Evolutionary conservation across 2,797 vertebrate species (phyloP).

Genomic region (Poecilia gillii): DNA sequence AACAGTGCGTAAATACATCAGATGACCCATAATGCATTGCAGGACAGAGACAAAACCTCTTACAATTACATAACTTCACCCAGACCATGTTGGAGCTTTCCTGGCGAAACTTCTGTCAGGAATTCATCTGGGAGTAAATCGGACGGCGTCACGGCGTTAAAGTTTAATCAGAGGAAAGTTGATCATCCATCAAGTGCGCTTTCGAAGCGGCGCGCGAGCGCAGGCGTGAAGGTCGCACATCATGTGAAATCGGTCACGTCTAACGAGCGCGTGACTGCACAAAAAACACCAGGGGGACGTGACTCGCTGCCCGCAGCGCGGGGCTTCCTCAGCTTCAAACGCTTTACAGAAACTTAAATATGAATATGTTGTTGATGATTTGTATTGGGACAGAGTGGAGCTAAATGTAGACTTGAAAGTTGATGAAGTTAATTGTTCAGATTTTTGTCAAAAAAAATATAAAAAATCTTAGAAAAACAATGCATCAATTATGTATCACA

Average conservation of each 20-base stretch:
- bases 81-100: slow-evolving; percentile 21
- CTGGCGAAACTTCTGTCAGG: slow-evolving; percentile 20
- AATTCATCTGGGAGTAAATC: slow-evolving; percentile 28
- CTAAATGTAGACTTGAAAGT: neutral
- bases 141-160: slow-evolving; percentile 37
- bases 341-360: no score
- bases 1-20: slow-evolving; percentile 41
- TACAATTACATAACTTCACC: slow-evolving; percentile 40
- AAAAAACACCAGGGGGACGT: slow-evolving; percentile 27
- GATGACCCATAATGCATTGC: slow-evolving; percentile 41
- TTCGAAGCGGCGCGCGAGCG: neutral
- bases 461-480: neutral
- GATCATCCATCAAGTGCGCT: slow-evolving; percentile 35
- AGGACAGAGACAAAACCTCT: slow-evolving; percentile 42
- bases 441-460: no score
- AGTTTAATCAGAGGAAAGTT: slow-evolving; percentile 49
- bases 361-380: no score
- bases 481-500: neutral
- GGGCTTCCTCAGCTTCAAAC: no score
- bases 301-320: slow-evolving; percentile 19
- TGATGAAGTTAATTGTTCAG: neutral
- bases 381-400: neutral
- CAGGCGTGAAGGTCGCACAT: slow-evolving; percentile 32
- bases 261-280: slow-evolving; percentile 40
- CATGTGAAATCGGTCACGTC: slow-evolving; percentile 51